Evolutionary conservation across 2,888 invertebrate species (phyloP).

Genomic region (Pseudolycoriella hygida): DNA sequence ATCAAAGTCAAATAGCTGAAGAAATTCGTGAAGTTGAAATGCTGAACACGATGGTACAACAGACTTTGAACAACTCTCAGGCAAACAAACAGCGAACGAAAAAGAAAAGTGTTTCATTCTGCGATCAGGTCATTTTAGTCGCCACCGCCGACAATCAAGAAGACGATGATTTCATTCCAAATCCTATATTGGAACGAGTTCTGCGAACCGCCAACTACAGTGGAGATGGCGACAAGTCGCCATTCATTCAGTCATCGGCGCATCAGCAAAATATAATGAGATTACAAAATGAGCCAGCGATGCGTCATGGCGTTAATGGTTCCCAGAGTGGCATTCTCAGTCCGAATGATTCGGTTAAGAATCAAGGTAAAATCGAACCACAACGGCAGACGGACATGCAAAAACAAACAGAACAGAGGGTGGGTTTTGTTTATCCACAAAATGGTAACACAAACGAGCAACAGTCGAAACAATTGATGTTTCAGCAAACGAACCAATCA

Average conservation of each 20-base stretch:
- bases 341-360: slow-evolving; percentile 11
- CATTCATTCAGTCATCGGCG: slow-evolving; percentile 30
- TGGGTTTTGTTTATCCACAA: slow-evolving; percentile 1
- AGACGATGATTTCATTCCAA: slow-evolving; percentile 77
- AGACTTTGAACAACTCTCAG: slow-evolving; percentile 30
- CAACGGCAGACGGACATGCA: slow-evolving; percentile 3
- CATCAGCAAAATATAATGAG: slow-evolving; percentile 31
- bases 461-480: slow-evolving; percentile 28
- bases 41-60: slow-evolving; percentile 34
- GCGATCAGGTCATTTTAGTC: slow-evolving; percentile 83
- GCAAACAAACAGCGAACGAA: slow-evolving; percentile 25
- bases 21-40: slow-evolving; percentile 38
- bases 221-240: slow-evolving; percentile 13
- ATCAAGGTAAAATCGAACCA: not conserved
- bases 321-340: slow-evolving; percentile 15
- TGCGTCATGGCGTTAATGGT: slow-evolving; percentile 27
- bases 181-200: slow-evolving; percentile 76
- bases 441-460: slow-evolving; percentile 14
- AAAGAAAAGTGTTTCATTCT: slow-evolving; percentile 89
- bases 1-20: slow-evolving; percentile 34
- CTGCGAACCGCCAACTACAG: slow-evolving; percentile 57
- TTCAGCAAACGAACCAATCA: slow-evolving; percentile 13
- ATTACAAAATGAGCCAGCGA: slow-evolving; percentile 27
- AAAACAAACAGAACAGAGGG: not conserved
- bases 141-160: slow-evolving; percentile 86